These are phyloP conservation scores for Pteronotus mesoamericanus DNA, from an alignment of 2,797 vertebrate species.

Conservation along the genomic window DNA sequence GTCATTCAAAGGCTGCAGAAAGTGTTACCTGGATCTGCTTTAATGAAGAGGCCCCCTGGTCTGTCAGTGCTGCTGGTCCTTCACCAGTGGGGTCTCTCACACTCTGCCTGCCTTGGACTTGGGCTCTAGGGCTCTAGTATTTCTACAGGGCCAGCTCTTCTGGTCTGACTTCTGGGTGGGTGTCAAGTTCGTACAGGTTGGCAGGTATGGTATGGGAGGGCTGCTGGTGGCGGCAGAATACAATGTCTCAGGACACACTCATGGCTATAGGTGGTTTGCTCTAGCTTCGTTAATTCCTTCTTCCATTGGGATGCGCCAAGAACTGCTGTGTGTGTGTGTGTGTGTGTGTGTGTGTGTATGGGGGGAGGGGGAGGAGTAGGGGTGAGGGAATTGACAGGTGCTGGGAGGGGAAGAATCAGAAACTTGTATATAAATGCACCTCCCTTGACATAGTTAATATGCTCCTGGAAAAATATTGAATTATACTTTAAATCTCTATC, in stretches of 20 bases:
- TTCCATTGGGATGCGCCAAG: background rate
- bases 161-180: background rate
- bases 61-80: background rate
- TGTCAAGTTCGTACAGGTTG: background rate
- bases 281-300: constrained; percentile 9
- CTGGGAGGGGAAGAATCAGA: background rate
- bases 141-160: constrained; percentile 16
- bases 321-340: background rate
- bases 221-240: background rate
- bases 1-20: background rate
- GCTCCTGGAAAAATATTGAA: constrained; percentile 51
- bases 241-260: constrained; percentile 34
- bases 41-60: background rate
- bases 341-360: background rate
- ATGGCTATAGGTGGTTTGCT: constrained; percentile 39
- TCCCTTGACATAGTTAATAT: constrained; percentile 38
- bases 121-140: background rate
- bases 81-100: background rate
- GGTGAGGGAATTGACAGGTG: background rate
- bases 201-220: constrained; percentile 19
- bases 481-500: constrained; percentile 55
- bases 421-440: background rate
- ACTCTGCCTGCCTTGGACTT: background rate
- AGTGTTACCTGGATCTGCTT: background rate
- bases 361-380: background rate